Base-by-base conservation (phyloP, 2,888 invertebrate species). In the Yponomeuta sedellus region DNA sequence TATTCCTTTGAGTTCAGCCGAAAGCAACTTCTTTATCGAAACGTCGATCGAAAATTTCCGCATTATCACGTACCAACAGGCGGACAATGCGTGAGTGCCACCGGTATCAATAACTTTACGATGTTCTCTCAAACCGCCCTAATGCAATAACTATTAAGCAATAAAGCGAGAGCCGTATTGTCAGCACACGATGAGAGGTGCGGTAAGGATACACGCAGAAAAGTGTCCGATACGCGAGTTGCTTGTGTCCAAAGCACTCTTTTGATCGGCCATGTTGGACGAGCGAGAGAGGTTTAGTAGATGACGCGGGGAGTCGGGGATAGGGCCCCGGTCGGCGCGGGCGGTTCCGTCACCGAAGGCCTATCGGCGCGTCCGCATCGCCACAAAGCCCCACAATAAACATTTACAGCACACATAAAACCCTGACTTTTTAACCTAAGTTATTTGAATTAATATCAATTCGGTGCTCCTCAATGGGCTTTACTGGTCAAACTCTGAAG, bases 361-460 rank as follows among this genome's bases (percentile, higher is more conserved):
- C 85, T 81, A 86, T 85, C 89, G 89, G 87, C 89, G 85, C 87
- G 87, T 85, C 86, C 88, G 87, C 82, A 83, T 85, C 80, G 79
- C 87, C 87, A 91, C 90, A 91, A 91, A 91, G 90, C 83, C 88
- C 90, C 77, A 82, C 85, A 86, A 91, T 91, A 91, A 91, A 91
- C 83, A 86, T 91, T 91, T 91, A 91, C 88, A 89, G 77, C 91
- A 74, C 81, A 80, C 86, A 91, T 91, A 91, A 91, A 91, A 91
- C 86, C 89, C 89, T 82, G 90, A 90, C 89, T 91, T 91, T 91
- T 91, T 91, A 89, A 89, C 89, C 91, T 81, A 81, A 89, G 86
- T 90, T 91, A 91, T 91, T 91, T 91, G 91, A 90, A 91, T 91
- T 91, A 89, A 90, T 91, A 90, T 91, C 89, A 88, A 90, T 90